Evolutionary conservation across 2,113 vertebrate genomes (phyloP), one percentile per base, ranked within the genome.

Genomic region (Oreocharis arfaki): DNA sequence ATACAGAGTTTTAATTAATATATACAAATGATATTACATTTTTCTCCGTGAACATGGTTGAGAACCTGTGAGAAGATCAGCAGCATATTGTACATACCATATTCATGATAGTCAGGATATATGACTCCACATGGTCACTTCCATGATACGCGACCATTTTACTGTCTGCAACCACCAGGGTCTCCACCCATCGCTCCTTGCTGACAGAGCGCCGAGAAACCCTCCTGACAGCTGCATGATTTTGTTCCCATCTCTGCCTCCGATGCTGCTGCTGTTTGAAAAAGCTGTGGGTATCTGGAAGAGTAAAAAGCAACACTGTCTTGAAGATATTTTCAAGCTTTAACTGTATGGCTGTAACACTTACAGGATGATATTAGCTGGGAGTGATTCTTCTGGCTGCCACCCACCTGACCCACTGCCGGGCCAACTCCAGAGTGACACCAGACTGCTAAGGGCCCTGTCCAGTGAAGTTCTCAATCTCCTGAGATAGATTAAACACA

Each of bases 61-160:
- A 18, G 44, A 39, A 89, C 12, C 52, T 70, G 2, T 53, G 77
- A 77, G 28, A 55, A 64, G 9, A 76, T 42, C 32, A 73, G 35
- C 18, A 65, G 47, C 4, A n/a, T 14, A 61, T 0, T 26, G 23
- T 81, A 94, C 97, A 47, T 97, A 99, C 99, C 99, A 99, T 99
- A 94, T 99, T 99, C 99, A 99, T 99, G 96, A 99, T 99, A 74
- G 99, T 99, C 94, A 99, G 99, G 94, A 99, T 99, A 88, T 99
- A 99, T 32, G 99, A 99, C 93, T 99, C 99, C 82, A 99, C 98
- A 4, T 98, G 99, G 65, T 99, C 98, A 60, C 98, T 99, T 84
- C 99, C 99, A 4, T 99, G 99, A 82, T 99, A 99, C 49, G 99
- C 98, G 68, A 99, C 98, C 97, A 99, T 99, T 97, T 99, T 99